These are phyloP conservation scores for Antedon mediterranea DNA, from an alignment of 53 echinoderm and acorn worm genomes.

Conservation along the genomic window DNA sequence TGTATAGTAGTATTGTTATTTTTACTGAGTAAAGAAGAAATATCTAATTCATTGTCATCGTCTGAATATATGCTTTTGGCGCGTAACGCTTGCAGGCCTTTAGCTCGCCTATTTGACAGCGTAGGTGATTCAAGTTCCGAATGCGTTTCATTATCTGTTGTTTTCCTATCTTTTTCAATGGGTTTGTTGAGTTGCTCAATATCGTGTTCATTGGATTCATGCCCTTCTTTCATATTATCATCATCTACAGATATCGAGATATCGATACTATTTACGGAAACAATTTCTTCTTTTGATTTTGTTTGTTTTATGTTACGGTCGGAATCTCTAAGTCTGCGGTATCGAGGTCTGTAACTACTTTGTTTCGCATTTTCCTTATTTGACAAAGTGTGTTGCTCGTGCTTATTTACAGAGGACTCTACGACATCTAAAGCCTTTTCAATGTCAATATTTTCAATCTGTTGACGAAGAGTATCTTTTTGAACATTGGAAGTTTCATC, in stretches of 20 bases:
- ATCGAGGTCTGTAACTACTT: constrained; percentile 14
- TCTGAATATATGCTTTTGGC: constrained; percentile 16
- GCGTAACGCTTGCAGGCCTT: background rate
- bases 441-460: constrained; percentile 41
- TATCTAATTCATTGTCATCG: constrained; percentile 17
- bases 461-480: constrained; percentile 27
- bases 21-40: background rate
- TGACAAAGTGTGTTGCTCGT: constrained; percentile 22
- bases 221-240: constrained; percentile 31
- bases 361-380: background rate
- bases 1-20: constrained; percentile 3
- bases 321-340: constrained; percentile 8
- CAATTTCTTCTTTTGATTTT: background rate
- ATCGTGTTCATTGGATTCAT: constrained; percentile 39
- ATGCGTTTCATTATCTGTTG: constrained; percentile 25
- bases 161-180: constrained; percentile 42
- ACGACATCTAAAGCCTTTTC: constrained; percentile 51
- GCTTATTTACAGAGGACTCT: constrained; percentile 39
- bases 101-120: background rate
- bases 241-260: too few relatives aligned
- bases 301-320: background rate
- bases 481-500: constrained; percentile 26
- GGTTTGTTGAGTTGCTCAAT: constrained; percentile 24
- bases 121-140: background rate
- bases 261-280: constrained; percentile 15